Percentiles rank a stretch among this genome's conserved stretches.
These are phyloP conservation scores for Pimephales promelas DNA, from an alignment of 2,113 vertebrate genomes.

Conservation along the genomic window DNA sequence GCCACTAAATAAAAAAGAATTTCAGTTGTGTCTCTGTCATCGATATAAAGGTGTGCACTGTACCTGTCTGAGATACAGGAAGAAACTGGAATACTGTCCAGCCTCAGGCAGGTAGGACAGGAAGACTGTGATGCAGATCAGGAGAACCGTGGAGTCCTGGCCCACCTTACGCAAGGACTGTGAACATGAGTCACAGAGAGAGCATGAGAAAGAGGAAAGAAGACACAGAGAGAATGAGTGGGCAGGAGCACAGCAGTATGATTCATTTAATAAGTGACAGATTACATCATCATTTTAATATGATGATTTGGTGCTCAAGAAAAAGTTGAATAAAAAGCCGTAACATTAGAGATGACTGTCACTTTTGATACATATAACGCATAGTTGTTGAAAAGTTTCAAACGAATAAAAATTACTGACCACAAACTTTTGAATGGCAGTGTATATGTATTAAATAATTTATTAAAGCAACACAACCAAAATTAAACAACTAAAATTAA, in stretches of 20 bases:
- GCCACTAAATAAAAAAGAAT: not conserved
- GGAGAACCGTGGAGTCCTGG: constrained; percentile 90
- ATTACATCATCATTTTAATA: not conserved
- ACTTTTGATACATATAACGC: not conserved
- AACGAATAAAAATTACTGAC: not conserved
- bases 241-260: not conserved
- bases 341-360: not conserved
- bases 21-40: not conserved
- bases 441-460: not conserved
- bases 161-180: constrained; percentile 91
- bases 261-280: not conserved
- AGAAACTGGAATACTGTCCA: constrained; percentile 93
- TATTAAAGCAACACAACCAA: not conserved
- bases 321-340: not conserved
- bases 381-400: not conserved
- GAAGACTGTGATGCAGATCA: constrained; percentile 93
- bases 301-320: not conserved
- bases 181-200: not conserved
- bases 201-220: not conserved
- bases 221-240: not conserved
- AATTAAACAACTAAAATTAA: not conserved
- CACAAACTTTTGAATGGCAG: not conserved
- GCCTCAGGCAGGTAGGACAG: constrained; percentile 92
- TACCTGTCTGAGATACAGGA: constrained; percentile 91
- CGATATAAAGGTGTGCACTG: constrained; percentile 13